A percentile compares a stretch with the other conserved stretches of the same genome.
phyloP scores from a whole-genome alignment of 2,113 vertebrate genomes.

The Columba livia region DNA sequence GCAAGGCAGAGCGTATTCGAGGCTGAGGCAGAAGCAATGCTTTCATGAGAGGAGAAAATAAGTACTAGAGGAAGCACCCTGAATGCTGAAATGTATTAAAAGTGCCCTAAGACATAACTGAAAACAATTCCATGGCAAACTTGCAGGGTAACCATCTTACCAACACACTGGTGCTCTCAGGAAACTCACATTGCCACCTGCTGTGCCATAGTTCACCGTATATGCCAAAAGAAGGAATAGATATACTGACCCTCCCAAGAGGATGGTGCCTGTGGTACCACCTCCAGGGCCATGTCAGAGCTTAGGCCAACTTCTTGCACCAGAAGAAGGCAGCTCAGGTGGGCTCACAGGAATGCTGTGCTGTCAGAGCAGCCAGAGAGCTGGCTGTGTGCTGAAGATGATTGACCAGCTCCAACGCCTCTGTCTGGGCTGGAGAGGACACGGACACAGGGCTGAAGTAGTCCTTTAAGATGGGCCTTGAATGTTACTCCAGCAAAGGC shows the following conservation, averaged over 20 bases:
- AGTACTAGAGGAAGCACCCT: not conserved
- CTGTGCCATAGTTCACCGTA: fast-evolving
- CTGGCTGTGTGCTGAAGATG: not conserved
- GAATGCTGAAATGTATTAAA: not conserved
- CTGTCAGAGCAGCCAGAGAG: not conserved
- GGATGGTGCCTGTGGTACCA: not conserved
- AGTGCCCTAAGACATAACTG: not conserved
- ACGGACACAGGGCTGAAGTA: slow-evolving; percentile 31
- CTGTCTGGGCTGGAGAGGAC: not conserved
- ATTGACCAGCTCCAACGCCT: not conserved
- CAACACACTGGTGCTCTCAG: fast-evolving
- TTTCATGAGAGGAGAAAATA: not conserved
- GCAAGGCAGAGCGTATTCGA: not conserved
- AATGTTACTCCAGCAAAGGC: slow-evolving; percentile 85
- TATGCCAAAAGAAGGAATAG: not conserved
- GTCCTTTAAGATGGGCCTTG: slow-evolving; percentile 63
- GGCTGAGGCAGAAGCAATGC: not conserved
- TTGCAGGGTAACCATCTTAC: not conserved
- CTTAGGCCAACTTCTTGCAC: not conserved
- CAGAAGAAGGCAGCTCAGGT: not conserved
- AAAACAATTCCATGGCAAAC: not conserved
- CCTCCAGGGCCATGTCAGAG: not conserved
- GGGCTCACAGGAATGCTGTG: not conserved
- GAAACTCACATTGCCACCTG: not conserved
- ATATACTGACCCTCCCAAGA: not conserved